Conservation (phyloP, 2,888 invertebrate genomes). For the Spodoptera picta region DNA sequence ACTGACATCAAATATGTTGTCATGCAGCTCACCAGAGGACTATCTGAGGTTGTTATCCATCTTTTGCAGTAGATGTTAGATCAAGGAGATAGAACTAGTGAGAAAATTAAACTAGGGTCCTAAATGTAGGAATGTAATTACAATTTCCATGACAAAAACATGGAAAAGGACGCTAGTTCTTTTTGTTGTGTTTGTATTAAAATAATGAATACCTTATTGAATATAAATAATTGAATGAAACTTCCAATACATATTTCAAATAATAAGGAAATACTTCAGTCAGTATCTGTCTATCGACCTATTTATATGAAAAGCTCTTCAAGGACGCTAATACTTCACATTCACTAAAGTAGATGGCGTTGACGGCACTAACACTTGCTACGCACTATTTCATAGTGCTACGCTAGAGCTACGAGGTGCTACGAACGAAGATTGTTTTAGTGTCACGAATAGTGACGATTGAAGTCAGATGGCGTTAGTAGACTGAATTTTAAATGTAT, state of each 20-base stretch:
- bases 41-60: constrained; percentile 71
- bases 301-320: background rate
- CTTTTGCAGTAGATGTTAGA: too few relatives aligned
- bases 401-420: background rate
- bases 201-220: too few relatives aligned
- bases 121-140: too few relatives aligned
- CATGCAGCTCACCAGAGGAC: constrained; percentile 76
- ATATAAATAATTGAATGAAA: too few relatives aligned
- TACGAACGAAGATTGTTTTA: constrained; percentile 1
- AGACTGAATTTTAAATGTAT: background rate
- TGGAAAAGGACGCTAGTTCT: too few relatives aligned
- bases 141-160: too few relatives aligned
- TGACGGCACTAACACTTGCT: background rate
- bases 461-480: constrained; percentile 41
- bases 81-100: too few relatives aligned
- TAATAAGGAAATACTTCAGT: background rate
- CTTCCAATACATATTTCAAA: background rate
- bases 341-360: constrained; percentile 27
- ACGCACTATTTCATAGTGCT: background rate
- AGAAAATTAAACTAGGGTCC: too few relatives aligned
- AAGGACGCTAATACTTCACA: background rate
- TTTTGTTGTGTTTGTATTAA: too few relatives aligned
- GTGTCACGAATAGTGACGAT: background rate
- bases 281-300: background rate
- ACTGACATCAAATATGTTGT: constrained; percentile 79